Conservation (phyloP, 2,888 invertebrate genomes). For the Eupithecia abbreviata region DNA sequence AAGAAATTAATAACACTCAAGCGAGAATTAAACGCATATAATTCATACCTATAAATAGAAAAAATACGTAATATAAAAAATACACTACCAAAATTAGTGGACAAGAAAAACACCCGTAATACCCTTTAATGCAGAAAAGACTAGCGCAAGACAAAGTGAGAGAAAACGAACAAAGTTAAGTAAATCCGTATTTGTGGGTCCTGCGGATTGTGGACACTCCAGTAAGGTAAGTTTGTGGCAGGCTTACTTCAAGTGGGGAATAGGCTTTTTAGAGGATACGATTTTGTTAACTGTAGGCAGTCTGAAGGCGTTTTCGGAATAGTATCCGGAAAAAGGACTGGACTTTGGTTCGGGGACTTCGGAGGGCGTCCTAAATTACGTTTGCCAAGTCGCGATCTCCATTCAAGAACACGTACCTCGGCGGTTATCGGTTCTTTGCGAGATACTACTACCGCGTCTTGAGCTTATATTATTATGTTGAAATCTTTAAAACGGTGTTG, state of each 20-base stretch:
- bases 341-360: background rate
- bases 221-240: constrained; percentile 60
- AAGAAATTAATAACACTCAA: too few relatives aligned
- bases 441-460: background rate
- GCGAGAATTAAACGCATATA: background rate
- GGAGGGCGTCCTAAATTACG: background rate
- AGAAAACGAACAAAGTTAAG: constrained; percentile 56
- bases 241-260: constrained; percentile 47
- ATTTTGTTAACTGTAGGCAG: constrained; percentile 7
- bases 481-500: background rate
- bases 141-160: constrained; percentile 35
- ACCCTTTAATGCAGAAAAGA: constrained; percentile 21
- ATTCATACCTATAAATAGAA: background rate
- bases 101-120: constrained; percentile 7
- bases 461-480: background rate
- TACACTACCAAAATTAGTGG: background rate
- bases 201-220: constrained; percentile 67
- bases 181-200: constrained; percentile 77
- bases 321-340: background rate
- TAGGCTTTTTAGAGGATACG: constrained; percentile 57
- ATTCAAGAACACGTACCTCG: background rate
- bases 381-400: background rate
- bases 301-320: background rate
- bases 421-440: background rate
- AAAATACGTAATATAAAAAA: background rate